These are phyloP conservation scores for Callospermophilus lateralis DNA, from an alignment of 2,113 vertebrate species.

Conservation along the genomic window DNA sequence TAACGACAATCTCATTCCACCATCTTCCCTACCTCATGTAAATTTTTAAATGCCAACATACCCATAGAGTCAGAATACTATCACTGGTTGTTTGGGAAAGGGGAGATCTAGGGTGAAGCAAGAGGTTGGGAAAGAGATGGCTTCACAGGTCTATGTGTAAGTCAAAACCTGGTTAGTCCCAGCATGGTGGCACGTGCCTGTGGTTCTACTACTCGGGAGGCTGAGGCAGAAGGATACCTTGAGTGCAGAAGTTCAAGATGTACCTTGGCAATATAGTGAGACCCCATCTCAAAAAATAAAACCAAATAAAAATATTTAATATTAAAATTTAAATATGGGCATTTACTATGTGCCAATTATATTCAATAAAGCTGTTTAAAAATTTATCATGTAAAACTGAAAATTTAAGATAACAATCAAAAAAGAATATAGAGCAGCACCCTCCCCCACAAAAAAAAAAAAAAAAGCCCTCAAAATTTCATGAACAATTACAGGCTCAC, in stretches of 20 bases:
- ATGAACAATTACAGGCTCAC: background rate
- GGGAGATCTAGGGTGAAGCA: no score
- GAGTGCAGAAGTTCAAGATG: background rate
- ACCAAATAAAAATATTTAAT: background rate
- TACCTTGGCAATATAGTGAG: background rate
- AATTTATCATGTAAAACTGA: background rate
- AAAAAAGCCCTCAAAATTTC: no score
- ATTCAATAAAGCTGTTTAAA: background rate
- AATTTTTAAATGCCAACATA: conserved; percentile 15
- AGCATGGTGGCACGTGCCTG: background rate
- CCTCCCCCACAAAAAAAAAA: no score
- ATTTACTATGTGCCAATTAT: background rate
- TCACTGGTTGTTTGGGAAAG: background rate
- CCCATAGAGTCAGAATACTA: background rate
- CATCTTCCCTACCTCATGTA: background rate
- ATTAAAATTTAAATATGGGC: background rate
- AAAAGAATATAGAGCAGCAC: background rate
- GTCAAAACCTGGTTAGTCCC: background rate
- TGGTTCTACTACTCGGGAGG: background rate
- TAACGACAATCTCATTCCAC: no score
- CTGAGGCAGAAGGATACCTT: background rate
- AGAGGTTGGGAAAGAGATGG: background rate
- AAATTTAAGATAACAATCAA: background rate
- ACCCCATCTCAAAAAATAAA: background rate
- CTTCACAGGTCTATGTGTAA: background rate